Percentiles rank a stretch among this genome's conserved stretches.
Conservation (phyloP, 1,140 invertebrate species). For the Drosophila arizonae region DNA sequence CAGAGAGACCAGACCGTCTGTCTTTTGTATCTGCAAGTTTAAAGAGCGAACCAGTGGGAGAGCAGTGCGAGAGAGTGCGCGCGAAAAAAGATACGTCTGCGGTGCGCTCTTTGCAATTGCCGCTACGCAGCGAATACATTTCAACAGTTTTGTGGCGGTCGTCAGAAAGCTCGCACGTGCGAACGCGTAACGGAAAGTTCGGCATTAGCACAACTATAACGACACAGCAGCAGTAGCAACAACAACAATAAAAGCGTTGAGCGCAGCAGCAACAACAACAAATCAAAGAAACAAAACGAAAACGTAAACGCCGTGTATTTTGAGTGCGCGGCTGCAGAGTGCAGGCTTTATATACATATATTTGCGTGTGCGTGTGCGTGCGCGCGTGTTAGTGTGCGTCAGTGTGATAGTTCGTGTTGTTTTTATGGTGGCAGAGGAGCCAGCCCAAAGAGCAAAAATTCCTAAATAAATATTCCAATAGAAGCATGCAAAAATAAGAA, state of each 20-base stretch:
- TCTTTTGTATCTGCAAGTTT: constrained; percentile 38
- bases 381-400: constrained; percentile 17
- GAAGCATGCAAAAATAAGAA: constrained; percentile 44
- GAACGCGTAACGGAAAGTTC: constrained; percentile 45
- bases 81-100: constrained; percentile 36
- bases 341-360: constrained; percentile 11
- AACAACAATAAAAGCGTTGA: constrained; percentile 7
- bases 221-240: constrained; percentile 12
- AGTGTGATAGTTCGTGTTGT: constrained; percentile 20
- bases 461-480: constrained; percentile 65
- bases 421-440: constrained; percentile 28
- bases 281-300: constrained; percentile 41
- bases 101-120: constrained; percentile 47
- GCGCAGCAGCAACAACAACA: not conserved
- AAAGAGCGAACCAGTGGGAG: constrained; percentile 7
- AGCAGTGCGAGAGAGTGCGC: constrained; percentile 1
- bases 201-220: constrained; percentile 36
- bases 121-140: constrained; percentile 42
- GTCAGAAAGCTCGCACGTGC: constrained; percentile 57
- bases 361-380: constrained; percentile 13
- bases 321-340: constrained; percentile 21
- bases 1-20: constrained; percentile 24
- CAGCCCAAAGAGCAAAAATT: constrained; percentile 30
- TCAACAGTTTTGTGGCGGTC: constrained; percentile 51
- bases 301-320: constrained; percentile 40